phyloP scores from a whole-genome alignment of 1,140 invertebrate genomes.

The Druon quercuslanigerum region DNA sequence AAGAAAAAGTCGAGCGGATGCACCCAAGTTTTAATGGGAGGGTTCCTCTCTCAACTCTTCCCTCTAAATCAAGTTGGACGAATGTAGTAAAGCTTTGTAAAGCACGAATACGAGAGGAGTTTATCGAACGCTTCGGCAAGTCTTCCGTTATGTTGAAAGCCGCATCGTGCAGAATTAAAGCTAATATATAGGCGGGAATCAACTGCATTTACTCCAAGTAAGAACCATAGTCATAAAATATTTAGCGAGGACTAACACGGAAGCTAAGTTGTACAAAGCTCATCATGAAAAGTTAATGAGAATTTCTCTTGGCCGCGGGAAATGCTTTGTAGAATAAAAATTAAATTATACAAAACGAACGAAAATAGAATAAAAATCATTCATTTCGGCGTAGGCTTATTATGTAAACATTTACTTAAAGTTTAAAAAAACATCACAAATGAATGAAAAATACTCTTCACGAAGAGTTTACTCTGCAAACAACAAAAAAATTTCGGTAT shows the following conservation, averaged over 20 bases:
- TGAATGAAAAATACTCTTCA: too few species aligned
- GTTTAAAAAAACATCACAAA: too few species aligned
- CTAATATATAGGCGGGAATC: slow-evolving; percentile 14
- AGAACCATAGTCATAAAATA: slow-evolving; percentile 6
- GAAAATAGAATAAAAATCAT: too few species aligned
- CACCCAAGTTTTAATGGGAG: slow-evolving; percentile 19
- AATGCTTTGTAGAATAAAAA: not conserved
- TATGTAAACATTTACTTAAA: too few species aligned
- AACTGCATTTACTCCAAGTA: slow-evolving; percentile 9
- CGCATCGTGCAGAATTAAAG: slow-evolving; percentile 25
- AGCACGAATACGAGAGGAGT: slow-evolving; percentile 4
- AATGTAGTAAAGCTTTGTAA: not conserved
- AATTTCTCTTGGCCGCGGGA: not conserved
- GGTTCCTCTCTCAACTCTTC: not conserved
- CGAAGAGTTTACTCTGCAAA: too few species aligned
- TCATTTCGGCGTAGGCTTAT: too few species aligned
- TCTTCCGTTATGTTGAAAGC: slow-evolving; percentile 15
- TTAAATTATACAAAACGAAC: not conserved
- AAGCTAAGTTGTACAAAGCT: slow-evolving; percentile 20
- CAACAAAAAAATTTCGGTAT: too few species aligned
- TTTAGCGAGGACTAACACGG: not conserved
- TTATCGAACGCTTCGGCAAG: slow-evolving; percentile 30
- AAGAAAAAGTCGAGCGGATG: slow-evolving; percentile 18
- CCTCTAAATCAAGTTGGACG: slow-evolving; percentile 28
- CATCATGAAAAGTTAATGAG: slow-evolving; percentile 17